These are phyloP conservation scores for Lycia hirtaria DNA, from an alignment of 2,888 invertebrate species.

Conservation along the genomic window DNA sequence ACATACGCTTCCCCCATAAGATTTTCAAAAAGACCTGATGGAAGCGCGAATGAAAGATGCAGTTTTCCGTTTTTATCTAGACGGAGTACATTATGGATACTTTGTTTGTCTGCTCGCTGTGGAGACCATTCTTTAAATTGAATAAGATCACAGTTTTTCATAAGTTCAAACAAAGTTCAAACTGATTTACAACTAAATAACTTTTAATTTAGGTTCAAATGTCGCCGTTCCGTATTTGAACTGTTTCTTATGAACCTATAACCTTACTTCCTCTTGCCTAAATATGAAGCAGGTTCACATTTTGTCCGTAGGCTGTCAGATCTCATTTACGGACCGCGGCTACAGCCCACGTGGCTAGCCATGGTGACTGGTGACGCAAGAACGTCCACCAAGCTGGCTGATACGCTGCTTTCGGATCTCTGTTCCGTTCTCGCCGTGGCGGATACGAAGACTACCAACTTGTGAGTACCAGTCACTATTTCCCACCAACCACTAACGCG, in stretches of 20 bases:
- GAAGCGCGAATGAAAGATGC: too few species aligned
- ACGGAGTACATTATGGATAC: background rate
- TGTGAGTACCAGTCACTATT: constrained; percentile 87
- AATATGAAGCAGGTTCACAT: background rate
- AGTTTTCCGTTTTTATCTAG: too few species aligned
- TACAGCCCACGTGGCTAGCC: constrained; percentile 89
- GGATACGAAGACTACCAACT: constrained; percentile 95
- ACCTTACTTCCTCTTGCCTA: background rate
- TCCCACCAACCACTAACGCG: background rate
- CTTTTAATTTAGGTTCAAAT: too few species aligned
- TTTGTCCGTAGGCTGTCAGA: constrained; percentile 84
- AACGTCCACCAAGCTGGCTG: constrained; percentile 61
- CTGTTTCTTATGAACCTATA: too few species aligned
- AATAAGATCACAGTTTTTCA: background rate
- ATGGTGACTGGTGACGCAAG: constrained; percentile 71
- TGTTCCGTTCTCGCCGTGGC: constrained; percentile 88
- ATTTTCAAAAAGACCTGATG: too few species aligned
- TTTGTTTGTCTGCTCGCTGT: too few species aligned
- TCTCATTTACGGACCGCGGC: constrained; percentile 88
- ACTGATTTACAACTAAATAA: too few species aligned
- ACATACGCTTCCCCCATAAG: too few species aligned
- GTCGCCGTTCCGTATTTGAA: too few species aligned
- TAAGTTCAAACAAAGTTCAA: background rate
- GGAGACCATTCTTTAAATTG: background rate
- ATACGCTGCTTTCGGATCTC: constrained; percentile 72